Evolutionary conservation across 2,113 vertebrate genomes (phyloP), one percentile per base, ranked within the genome.

Genomic region (Lycaon pictus): DNA sequence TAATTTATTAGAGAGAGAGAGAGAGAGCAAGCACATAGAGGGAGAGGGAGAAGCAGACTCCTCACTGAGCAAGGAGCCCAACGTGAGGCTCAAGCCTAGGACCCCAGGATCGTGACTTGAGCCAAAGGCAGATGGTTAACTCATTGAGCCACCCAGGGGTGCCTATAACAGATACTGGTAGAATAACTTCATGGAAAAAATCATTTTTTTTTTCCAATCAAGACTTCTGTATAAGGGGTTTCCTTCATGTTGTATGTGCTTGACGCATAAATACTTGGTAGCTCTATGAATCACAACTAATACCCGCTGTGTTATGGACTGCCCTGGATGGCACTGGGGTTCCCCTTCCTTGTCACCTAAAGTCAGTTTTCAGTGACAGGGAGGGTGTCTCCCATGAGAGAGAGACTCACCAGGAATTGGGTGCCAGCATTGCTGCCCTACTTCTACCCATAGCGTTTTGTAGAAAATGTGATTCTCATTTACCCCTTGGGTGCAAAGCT

Each of bases 301-400:
- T 25, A n/a, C 19, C 72, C 55, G 89, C 2, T 22, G 22, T n/a
- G 12, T 43, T 15, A 27, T 0, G 0, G 2, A 8, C 12, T 11
- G 17, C 17, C 71, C 67, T 0, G 0, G 0, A 43, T 0, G 17
- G n/a, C 8, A 2, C 7, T 25, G 0, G 9, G 22, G 48, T 0
- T 53, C 35, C 32, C 37, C 16, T 62, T 79, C 6, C 35, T 29
- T 27, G 20, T 23, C 72, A 53, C 35, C 56, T 3, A 1, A 8
- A 11, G 1, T 5, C 7, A n/a, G 25, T 71, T 77, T 16, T 79
- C 11, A 69, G 1, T 13, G 25, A 6, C 5, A 12, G n/a, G 5
- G 2, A 16, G 55, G 35, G 55, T 4, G 1, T 20, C 22, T 81
- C 22, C 65, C 11, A 1, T 0, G 1, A 35, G 23, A 60, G 60